Evolutionary conservation across 1,140 invertebrate genomes (phyloP), one percentile per base, ranked within the genome.

Genomic region (Ceratina calcarata): DNA sequence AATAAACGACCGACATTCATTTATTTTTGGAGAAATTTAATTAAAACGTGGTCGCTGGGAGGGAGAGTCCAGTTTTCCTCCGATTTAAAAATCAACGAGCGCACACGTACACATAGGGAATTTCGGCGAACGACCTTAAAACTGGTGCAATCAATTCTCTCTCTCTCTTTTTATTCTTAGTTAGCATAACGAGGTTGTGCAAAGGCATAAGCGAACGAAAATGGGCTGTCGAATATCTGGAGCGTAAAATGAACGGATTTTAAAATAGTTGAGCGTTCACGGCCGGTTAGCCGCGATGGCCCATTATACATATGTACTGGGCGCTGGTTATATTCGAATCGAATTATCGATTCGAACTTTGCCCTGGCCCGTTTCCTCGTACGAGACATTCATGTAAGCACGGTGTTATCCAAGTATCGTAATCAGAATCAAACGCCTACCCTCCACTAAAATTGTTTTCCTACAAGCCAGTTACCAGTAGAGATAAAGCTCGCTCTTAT

Each of bases 331-430:
- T 86, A 82, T 86, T 78, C 80, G 79, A 85, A 86, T 86, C 76
- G 75, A 82, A 72, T 83, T 86, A 86, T 86, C 85, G 85, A 86
- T 86, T 86, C 77, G 73, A 78, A 58, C 69, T 57, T 51, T 49
- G 72, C 60, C 55, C 64, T 61, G 68, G 76, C 71, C 69, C 84
- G 80, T 83, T 84, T 80, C 51, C 81, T 61, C 78, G 60, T 74
- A 86, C 85, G 81, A 81, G 62, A 80, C 85, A 86, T 86, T 86
- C 84, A 78, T 74, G 69, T 86, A 86, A 86, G 84, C 55, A 62
- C 72, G 62, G 68, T 75, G 77, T 86, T 86, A 80, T 64, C 76
- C 76, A 65, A 62, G 68, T 83, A 86, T 86, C 72, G 76, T 82
- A 77, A 86, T 86, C 80, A 85, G 84, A 80, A 75, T 85, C 80